Conservation (phyloP, 2,113 vertebrate species). For the Abramis brama region DNA sequence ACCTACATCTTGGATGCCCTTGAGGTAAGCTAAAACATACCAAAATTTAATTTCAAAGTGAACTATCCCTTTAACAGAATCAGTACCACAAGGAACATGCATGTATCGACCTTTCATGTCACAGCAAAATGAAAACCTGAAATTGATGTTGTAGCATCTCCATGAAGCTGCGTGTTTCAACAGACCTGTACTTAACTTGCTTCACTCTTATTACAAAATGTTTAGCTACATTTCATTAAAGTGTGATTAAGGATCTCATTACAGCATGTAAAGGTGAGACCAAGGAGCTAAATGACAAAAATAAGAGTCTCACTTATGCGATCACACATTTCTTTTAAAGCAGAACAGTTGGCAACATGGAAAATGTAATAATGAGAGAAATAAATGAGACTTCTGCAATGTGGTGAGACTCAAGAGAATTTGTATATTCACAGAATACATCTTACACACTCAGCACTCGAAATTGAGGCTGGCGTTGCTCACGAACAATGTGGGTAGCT, state of each 20-base stretch:
- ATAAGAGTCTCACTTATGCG: neutral
- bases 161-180: neutral
- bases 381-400: neutral
- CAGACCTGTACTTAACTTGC: neutral
- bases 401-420: neutral
- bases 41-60: too few species aligned
- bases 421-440: neutral
- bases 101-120: neutral
- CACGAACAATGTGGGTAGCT: conserved; percentile 21
- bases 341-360: neutral
- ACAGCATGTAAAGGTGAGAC: neutral
- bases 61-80: too few species aligned
- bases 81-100: neutral
- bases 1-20: too few species aligned
- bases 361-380: neutral
- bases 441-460: neutral
- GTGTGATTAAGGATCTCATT: neutral
- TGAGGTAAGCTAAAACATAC: too few species aligned
- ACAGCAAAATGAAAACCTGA: neutral
- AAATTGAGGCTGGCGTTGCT: conserved; percentile 1
- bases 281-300: neutral
- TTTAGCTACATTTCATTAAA: too few species aligned
- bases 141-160: neutral
- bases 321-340: neutral
- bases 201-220: neutral